Percentiles rank a stretch among this genome's conserved stretches.
phyloP scores from a whole-genome alignment of 2,797 vertebrate genomes.

The Urosaurus nigricauda region DNA sequence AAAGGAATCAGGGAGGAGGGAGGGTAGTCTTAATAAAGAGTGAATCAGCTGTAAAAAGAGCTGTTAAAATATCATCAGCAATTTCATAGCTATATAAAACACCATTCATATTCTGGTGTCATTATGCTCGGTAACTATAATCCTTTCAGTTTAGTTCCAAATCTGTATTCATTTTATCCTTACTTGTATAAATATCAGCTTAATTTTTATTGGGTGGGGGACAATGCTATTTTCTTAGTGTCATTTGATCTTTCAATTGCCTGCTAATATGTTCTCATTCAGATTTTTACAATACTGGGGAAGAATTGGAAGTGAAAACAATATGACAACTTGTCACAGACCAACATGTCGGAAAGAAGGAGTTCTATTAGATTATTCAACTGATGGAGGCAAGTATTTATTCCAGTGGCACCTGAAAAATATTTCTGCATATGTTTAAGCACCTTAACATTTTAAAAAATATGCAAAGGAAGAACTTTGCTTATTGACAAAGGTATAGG shows the following conservation, averaged over 20 bases:
- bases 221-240: neutral
- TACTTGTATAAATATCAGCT: neutral
- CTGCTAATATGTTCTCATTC: conserved; percentile 39
- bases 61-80: neutral
- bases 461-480: neutral
- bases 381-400: conserved; percentile 89
- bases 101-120: neutral
- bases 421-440: neutral
- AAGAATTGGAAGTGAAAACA: conserved; percentile 95
- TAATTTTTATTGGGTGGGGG: neutral
- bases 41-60: neutral
- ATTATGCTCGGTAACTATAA: neutral
- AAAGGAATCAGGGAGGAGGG: neutral
- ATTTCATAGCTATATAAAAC: neutral
- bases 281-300: conserved; percentile 99
- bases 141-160: neutral
- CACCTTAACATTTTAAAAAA: neutral
- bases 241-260: neutral
- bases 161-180: neutral
- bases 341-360: conserved; percentile 95
- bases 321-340: conserved; percentile 94
- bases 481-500: neutral
- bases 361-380: conserved; percentile 95
- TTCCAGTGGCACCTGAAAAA: neutral
- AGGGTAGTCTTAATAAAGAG: neutral